A percentile compares a stretch with the other conserved stretches of the same genome.
These are phyloP conservation scores for Mixornis gularis DNA, from an alignment of 2,113 vertebrate genomes.

Conservation along the genomic window DNA sequence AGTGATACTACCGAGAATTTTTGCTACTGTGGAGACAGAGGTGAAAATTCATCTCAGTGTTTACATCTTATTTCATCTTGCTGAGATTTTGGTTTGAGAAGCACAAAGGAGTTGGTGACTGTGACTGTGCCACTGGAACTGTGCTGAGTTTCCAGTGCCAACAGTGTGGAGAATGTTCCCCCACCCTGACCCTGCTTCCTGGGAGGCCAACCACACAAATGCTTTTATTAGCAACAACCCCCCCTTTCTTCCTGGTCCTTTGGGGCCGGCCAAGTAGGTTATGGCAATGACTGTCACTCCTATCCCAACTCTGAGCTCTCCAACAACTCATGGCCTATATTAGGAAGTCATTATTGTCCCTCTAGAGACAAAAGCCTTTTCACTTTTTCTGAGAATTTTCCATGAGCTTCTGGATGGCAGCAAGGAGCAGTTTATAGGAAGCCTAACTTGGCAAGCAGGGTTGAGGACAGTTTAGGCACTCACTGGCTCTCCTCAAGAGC, in stretches of 20 bases:
- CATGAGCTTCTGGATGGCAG: not conserved
- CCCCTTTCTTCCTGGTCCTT: not conserved
- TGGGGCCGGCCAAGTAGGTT: not conserved
- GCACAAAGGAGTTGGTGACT: not conserved
- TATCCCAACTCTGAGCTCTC: not conserved
- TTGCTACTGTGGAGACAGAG: not conserved
- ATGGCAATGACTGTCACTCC: not conserved
- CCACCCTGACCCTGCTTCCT: not conserved
- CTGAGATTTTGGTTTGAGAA: not conserved
- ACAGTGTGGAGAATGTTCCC: fast-evolving
- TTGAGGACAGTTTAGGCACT: not conserved
- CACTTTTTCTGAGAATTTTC: not conserved
- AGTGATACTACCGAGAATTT: not conserved
- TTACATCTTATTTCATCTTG: not conserved
- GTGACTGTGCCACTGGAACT: not conserved
- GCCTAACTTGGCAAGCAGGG: not conserved
- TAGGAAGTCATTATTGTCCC: not conserved
- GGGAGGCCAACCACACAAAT: not conserved
- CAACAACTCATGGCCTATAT: not conserved
- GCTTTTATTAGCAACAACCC: not conserved
- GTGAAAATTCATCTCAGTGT: not conserved
- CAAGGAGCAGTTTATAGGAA: not conserved
- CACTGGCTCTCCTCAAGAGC: not conserved
- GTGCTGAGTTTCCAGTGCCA: not conserved
- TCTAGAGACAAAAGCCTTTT: not conserved